Conservation (phyloP, 1,140 invertebrate genomes). For the Daktulosphaira vitifoliae region DNA sequence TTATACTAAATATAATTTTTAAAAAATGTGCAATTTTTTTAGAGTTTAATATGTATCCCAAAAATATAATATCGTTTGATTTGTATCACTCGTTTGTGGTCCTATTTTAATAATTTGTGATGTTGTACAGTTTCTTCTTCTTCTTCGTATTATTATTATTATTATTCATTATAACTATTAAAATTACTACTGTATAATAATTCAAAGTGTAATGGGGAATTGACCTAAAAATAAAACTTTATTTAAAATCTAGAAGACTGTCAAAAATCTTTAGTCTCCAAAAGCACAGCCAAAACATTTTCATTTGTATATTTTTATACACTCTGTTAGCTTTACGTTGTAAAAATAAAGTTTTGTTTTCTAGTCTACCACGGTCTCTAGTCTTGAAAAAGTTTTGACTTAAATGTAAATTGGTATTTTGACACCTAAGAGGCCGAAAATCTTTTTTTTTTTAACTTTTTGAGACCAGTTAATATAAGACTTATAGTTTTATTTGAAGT, state of each 20-base stretch:
- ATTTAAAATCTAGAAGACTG: conserved; percentile 24
- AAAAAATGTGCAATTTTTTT: conserved; percentile 30
- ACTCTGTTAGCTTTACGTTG: conserved; percentile 23
- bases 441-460: conserved; percentile 4
- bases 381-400: conserved; percentile 29
- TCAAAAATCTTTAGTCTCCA: conserved; percentile 12
- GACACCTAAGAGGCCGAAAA: no score
- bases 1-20: conserved; percentile 24
- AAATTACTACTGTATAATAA: no score
- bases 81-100: conserved; percentile 26
- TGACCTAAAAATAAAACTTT: conserved; percentile 19
- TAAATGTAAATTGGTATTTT: conserved; percentile 2
- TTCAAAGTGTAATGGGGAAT: no score
- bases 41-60: conserved; percentile 24
- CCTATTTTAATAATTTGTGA: conserved; percentile 29
- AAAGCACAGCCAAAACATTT: conserved; percentile 14
- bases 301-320: no score
- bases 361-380: conserved; percentile 33
- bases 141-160: not conserved
- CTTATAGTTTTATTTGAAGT: conserved; percentile 27
- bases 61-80: conserved; percentile 28
- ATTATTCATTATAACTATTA: conserved; percentile 22
- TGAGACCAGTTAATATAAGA: conserved; percentile 33
- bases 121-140: conserved; percentile 22
- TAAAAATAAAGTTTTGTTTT: conserved; percentile 25